Evolutionary conservation across 2,797 vertebrate species (phyloP), one percentile per base, ranked within the genome.

Genomic region (Acipenser ruthenus): DNA sequence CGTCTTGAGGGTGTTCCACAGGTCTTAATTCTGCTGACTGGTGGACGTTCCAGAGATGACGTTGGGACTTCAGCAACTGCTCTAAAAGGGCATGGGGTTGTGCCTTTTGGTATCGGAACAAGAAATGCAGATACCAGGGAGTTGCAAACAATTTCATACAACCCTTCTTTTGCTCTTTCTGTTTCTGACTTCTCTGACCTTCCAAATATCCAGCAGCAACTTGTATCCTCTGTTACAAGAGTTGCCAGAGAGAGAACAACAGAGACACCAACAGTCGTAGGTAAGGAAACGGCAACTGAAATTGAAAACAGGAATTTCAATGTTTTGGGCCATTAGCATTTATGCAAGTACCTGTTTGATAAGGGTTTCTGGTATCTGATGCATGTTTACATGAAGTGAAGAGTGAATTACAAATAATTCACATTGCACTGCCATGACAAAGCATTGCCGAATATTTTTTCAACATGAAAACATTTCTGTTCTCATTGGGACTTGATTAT

Each of bases 291-390:
- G 5, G 50, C 18, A 1, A 10, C n/a, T n/a, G 23, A 50, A 7
- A 23, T 23, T 23, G 23, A 23, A 23, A 23, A 23, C 23, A 23
- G 23, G 23, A 23, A 23, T 23, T 23, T 23, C 23, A 23, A 23
- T 23, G 23, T 3, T 23, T 23, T 69, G 78, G 85, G 70, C 80
- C 2, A 3, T 75, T 88, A 61, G 23, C 82, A 85, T 75, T 77
- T 88, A 50, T 78, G 83, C 68, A 85, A 88, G 70, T 90, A 87
- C 18, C 60, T 52, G 58, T 82, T 75, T 70, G 72, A 83, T 0
- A 80, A 69, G 48, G 72, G 15, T 52, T 68, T 56, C 51, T 48
- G 52, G 18, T 18, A 50, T 60, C 7, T 64, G n/a, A 15, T 55
- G 23, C 23, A 37, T 37, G 4, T 37, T 37, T 37, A 37, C 23